Base-by-base conservation (phyloP, 2,113 vertebrate genomes). In the Lampris incognitus region DNA sequence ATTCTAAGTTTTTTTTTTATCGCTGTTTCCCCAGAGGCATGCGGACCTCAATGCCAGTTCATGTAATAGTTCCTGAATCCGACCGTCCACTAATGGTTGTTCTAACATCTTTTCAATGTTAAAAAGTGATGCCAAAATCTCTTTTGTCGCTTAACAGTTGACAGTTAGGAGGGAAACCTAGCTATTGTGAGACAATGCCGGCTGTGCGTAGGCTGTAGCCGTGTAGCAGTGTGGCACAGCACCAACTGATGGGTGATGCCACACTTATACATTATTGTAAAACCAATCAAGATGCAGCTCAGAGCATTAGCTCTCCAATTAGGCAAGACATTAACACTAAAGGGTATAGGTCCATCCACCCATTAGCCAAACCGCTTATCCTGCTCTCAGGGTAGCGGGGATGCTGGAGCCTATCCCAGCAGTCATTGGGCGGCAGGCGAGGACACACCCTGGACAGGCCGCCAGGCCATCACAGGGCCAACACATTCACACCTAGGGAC, bases 1-100 rank as follows among this genome's bases (percentile, higher is more conserved):
- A 78, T 77, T 63, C 62, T 24, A 78, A 73, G 56, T 77, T 85
- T 85, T 80, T 85, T 80, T 24, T 24, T 24, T 24, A 24, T 24
- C 24, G 24, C 24, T 24, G 24, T 24, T 24, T 24, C 24, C 24
- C 24, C 6, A 64, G 11, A 38, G 38, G 11, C 55, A 57, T 2
- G 0, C 44, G 59, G 63, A 76, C 65, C 51, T 78, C 78, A 71
- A 72, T 50, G 50, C 55, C 2, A 54, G 68, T 64, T 64, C 13
- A 8, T 64, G 36, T 37, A 44, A 56, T 81, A 74, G 69, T 48
- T 70, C 65, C 69, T 79, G 13, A 63, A 52, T 72, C 48, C 62
- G 42, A 81, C 66, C 64, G 56, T 58, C 46, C 63, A 54, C 49
- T 74, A 71, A 82, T 75, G 74, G 65, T 54, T 61, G 69, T 74